Evolutionary conservation across 2,797 vertebrate species (phyloP).

Genomic region (Ctenosaura bakeri): DNA sequence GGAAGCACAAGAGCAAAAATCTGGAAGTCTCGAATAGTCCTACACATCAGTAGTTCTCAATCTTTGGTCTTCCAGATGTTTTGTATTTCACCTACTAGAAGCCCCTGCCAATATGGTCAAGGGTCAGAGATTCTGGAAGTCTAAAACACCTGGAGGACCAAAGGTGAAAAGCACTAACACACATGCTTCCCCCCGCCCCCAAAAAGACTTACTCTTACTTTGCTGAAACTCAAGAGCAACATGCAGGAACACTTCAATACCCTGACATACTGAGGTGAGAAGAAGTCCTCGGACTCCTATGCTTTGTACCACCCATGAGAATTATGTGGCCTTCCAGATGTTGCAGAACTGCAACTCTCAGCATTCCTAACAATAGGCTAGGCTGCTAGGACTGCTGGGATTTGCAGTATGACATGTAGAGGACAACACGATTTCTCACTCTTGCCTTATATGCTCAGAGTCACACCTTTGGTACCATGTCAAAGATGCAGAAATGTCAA

Average conservation of each 20-base stretch:
- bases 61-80: too few relatives aligned
- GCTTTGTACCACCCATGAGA: too few relatives aligned
- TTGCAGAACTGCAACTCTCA: too few relatives aligned
- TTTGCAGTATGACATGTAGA: too few relatives aligned
- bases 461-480: background rate
- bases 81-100: too few relatives aligned
- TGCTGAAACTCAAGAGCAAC: background rate
- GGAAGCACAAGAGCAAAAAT: background rate
- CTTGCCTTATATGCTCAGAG: background rate
- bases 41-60: background rate
- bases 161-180: background rate
- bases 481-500: background rate
- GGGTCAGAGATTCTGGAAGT: too few relatives aligned
- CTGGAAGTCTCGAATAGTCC: background rate
- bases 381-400: too few relatives aligned
- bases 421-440: too few relatives aligned
- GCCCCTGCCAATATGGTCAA: too few relatives aligned
- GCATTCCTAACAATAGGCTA: too few relatives aligned
- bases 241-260: background rate
- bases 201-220: background rate
- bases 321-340: too few relatives aligned
- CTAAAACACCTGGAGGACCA: too few relatives aligned
- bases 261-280: background rate
- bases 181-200: background rate
- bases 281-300: background rate